Conservation (phyloP, 2,113 vertebrate genomes). For the Gnathonemus longibarbis region DNA sequence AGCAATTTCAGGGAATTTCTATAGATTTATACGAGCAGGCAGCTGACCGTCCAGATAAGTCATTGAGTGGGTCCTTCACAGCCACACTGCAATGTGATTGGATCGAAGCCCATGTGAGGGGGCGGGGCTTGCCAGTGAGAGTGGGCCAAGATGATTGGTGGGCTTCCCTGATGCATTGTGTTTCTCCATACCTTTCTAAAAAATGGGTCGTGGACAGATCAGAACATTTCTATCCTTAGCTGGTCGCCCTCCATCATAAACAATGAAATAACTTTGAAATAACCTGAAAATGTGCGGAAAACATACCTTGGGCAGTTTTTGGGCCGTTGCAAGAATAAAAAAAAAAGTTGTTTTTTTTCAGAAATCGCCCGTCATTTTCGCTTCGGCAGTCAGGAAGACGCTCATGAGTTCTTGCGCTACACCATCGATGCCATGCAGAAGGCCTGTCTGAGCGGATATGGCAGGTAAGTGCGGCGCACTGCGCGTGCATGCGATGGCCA, state of each 20-base stretch:
- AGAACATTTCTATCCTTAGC: background rate
- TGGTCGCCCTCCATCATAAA: background rate
- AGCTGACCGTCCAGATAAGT: background rate
- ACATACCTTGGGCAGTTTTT: background rate
- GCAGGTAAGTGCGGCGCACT: slow-evolving; percentile 67
- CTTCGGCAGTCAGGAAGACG: slow-evolving; percentile 90
- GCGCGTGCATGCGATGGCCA: background rate
- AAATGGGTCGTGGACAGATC: background rate
- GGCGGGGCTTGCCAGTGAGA: background rate
- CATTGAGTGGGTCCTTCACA: background rate
- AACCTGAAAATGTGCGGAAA: background rate
- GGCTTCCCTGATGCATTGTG: background rate
- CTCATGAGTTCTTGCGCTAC: slow-evolving; percentile 89
- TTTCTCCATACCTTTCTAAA: background rate
- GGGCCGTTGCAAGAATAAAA: background rate
- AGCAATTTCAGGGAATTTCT: background rate
- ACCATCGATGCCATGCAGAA: slow-evolving; percentile 95
- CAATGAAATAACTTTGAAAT: background rate
- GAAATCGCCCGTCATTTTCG: slow-evolving; percentile 88
- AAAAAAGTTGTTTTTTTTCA: slow-evolving; percentile 29
- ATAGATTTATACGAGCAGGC: background rate
- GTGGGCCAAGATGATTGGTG: background rate
- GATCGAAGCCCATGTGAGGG: background rate
- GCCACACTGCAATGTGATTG: background rate
- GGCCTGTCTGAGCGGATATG: slow-evolving; percentile 80